Percentiles rank a stretch among this genome's conserved stretches.
Conservation (phyloP, 2,113 vertebrate genomes). For the Fregata magnificens region DNA sequence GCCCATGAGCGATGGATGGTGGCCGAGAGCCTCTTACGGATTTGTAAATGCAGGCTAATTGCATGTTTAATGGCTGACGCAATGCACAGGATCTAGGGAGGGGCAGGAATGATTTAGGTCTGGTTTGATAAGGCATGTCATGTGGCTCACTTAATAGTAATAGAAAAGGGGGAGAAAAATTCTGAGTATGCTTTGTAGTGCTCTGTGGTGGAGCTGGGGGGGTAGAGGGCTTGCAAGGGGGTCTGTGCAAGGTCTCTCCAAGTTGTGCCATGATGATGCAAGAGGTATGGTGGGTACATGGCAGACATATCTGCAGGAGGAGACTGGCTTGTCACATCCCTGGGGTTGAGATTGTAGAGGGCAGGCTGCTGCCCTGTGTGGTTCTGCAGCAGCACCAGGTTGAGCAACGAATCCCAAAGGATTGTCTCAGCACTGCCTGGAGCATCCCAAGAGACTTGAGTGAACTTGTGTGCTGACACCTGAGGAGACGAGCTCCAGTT, state of each 20-base stretch:
- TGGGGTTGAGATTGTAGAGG: background rate
- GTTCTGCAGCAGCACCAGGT: background rate
- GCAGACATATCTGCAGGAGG: accelerated
- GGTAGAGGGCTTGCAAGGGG: background rate
- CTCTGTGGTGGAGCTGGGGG: background rate
- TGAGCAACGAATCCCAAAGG: background rate
- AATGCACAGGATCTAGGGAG: background rate
- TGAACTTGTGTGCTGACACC: background rate
- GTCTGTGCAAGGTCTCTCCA: accelerated
- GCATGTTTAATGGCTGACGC: background rate
- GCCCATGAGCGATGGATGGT: background rate
- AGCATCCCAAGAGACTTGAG: background rate
- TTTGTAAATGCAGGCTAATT: constrained; percentile 15
- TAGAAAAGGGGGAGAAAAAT: background rate
- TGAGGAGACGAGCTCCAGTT: background rate
- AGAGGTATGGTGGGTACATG: background rate
- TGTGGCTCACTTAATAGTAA: background rate
- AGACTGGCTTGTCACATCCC: accelerated
- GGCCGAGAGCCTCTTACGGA: background rate
- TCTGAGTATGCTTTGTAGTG: background rate
- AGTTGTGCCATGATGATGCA: background rate
- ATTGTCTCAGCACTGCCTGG: background rate
- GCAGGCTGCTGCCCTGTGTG: background rate
- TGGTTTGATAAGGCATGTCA: background rate
- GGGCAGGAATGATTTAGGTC: background rate